phyloP scores from a whole-genome alignment of 2,113 vertebrate species.

The Larimichthys crocea region DNA sequence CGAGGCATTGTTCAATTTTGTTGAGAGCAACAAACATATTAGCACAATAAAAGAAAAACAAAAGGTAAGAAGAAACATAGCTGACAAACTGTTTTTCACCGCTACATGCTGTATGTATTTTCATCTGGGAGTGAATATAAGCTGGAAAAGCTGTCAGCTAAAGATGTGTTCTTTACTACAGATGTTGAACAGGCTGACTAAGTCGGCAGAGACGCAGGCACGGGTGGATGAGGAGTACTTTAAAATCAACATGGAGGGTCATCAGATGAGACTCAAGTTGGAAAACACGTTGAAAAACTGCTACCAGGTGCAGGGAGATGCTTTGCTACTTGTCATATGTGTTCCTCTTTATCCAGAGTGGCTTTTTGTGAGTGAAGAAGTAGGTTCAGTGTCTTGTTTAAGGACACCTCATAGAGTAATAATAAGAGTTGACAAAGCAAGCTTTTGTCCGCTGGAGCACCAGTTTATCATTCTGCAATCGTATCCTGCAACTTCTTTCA shows the following conservation, averaged over 20 bases:
- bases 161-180: constrained; percentile 52
- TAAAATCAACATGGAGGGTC: constrained; percentile 87
- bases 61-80: constrained; percentile 77
- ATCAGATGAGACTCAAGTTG: constrained; percentile 89
- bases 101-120: not conserved
- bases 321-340: constrained; percentile 17
- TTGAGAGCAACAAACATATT: constrained; percentile 87
- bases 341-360: constrained; percentile 4
- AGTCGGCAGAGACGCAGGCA: constrained; percentile 87
- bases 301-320: constrained; percentile 82
- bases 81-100: not conserved
- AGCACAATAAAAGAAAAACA: constrained; percentile 87
- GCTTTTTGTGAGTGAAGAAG: constrained; percentile 7
- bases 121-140: not conserved
- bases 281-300: constrained; percentile 89
- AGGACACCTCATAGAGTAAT: constrained; percentile 2
- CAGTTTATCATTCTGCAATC: not conserved
- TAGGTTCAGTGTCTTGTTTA: constrained; percentile 18
- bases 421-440: constrained; percentile 16
- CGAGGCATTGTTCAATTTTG: constrained; percentile 87
- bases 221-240: constrained; percentile 90
- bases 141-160: not conserved
- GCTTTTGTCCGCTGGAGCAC: not conserved
- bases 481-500: not conserved
- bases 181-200: constrained; percentile 90